Conservation (phyloP, 2,113 vertebrate species). For the Caloenas nicobarica region DNA sequence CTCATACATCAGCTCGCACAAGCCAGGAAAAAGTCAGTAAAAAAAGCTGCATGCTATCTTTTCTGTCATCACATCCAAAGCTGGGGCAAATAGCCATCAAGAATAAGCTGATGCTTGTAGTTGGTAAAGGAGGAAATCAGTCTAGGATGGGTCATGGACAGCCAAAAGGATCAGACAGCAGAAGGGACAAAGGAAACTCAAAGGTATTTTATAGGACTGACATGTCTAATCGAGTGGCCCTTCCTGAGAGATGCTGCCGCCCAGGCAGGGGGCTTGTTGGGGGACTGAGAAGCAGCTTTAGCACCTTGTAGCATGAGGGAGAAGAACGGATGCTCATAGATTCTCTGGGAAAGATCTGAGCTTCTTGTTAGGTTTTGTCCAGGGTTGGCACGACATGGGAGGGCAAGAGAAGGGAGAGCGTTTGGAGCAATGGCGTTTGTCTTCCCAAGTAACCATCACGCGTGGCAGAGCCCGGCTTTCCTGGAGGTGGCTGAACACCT, state of each 20-base stretch:
- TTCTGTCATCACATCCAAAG: background rate
- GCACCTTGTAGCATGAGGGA: background rate
- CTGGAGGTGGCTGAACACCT: no score
- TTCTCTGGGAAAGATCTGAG: background rate
- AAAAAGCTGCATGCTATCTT: background rate
- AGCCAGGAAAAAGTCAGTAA: background rate
- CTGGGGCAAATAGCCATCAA: background rate
- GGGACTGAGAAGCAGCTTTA: background rate
- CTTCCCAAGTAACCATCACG: no score
- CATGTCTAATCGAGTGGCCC: rapidly evolving
- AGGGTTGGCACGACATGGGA: background rate
- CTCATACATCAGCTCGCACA: background rate
- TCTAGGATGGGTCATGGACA: background rate
- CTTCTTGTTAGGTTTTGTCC: background rate
- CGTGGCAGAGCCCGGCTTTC: no score
- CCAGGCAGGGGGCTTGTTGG: background rate
- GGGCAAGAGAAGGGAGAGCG: background rate
- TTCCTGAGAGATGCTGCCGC: background rate
- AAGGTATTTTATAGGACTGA: background rate
- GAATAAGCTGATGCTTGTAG: background rate
- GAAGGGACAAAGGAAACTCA: background rate
- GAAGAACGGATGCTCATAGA: background rate
- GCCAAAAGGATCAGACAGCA: background rate
- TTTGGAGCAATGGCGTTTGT: no score
- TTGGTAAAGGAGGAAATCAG: background rate